Evolutionary conservation across 1,140 invertebrate species (phyloP).

Genomic region (Ceratitis capitata): DNA sequence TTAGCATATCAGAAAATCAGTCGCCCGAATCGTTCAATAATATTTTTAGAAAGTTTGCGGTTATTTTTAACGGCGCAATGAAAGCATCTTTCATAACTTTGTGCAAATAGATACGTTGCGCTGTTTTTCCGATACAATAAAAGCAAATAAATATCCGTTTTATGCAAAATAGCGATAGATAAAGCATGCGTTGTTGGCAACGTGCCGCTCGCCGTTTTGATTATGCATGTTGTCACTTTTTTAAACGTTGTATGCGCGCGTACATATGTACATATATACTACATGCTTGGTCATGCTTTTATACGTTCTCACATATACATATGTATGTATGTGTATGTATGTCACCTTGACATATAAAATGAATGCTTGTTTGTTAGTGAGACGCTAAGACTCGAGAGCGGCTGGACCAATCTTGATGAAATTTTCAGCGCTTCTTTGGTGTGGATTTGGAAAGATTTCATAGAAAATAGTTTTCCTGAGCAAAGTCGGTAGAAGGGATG

Average conservation of each 20-base stretch:
- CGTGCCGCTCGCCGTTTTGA: background rate
- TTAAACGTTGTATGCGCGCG: background rate
- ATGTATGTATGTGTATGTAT: background rate
- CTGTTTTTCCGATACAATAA: background rate
- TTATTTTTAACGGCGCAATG: background rate
- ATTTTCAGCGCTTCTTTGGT: too few species aligned
- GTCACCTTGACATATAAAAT: too few species aligned
- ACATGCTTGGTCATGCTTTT: too few species aligned
- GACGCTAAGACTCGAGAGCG: too few species aligned
- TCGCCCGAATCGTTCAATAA: background rate
- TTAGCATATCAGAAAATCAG: background rate
- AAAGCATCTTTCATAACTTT: background rate
- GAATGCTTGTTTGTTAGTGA: too few species aligned
- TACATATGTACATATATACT: background rate
- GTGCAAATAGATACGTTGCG: background rate
- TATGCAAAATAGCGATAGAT: background rate
- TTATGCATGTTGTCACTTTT: slow-evolving; percentile 5
- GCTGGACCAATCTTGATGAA: too few species aligned
- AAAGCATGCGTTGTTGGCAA: background rate
- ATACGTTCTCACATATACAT: too few species aligned
- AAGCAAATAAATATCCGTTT: background rate
- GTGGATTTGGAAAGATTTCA: too few species aligned
- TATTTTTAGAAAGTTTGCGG: background rate
- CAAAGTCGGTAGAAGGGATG: too few species aligned
- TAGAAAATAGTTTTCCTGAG: too few species aligned